These are phyloP conservation scores for Cephalopterus ornatus DNA, from an alignment of 2,113 vertebrate species.

Conservation along the genomic window DNA sequence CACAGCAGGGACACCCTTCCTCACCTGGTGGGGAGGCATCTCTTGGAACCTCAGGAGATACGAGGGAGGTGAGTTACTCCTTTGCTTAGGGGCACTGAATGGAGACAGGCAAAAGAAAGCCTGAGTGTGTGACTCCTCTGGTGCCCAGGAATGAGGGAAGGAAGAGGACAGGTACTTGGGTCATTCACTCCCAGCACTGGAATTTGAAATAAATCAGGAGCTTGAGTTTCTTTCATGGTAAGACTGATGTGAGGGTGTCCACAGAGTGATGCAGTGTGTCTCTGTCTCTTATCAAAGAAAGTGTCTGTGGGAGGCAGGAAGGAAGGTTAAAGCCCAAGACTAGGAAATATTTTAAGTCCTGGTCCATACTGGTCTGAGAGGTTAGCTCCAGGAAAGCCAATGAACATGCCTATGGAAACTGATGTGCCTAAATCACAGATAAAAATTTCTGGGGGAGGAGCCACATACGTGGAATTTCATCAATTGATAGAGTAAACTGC, in stretches of 20 bases:
- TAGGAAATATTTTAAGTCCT: neutral
- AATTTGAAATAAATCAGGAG: neutral
- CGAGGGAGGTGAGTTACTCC: neutral
- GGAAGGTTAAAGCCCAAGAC: neutral
- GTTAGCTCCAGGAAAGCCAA: neutral
- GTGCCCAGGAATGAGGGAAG: rapidly evolving
- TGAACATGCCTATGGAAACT: neutral
- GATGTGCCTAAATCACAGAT: neutral
- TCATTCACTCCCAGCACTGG: neutral
- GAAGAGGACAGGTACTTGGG: rapidly evolving
- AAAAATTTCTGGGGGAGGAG: neutral
- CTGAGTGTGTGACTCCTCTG: neutral
- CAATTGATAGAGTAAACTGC: neutral
- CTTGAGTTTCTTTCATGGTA: neutral
- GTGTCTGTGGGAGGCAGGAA: neutral
- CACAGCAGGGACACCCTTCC: neutral
- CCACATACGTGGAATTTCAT: neutral
- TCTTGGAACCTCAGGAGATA: neutral
- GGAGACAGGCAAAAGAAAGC: neutral
- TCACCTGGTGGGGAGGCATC: neutral
- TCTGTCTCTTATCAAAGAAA: neutral
- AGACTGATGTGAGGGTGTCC: neutral
- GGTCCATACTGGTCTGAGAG: neutral
- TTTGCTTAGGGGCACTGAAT: neutral
- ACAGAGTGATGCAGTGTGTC: neutral